Conservation (phyloP, 2,113 vertebrate species). For the Rhegmatorhina hoffmannsi region DNA sequence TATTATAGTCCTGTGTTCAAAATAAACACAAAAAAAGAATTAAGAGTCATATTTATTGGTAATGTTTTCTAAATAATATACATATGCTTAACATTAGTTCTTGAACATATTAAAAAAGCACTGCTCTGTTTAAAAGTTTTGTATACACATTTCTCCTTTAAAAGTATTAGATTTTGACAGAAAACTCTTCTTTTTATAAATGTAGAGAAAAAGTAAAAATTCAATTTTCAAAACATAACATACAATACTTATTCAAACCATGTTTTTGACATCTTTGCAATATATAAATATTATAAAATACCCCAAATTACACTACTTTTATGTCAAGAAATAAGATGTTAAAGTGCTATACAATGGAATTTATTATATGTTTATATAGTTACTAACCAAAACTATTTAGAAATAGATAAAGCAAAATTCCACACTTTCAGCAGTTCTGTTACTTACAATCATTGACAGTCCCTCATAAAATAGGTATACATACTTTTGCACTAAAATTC, state of each 20-base stretch:
- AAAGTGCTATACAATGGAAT: constrained; percentile 33
- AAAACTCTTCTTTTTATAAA: constrained; percentile 41
- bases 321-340: constrained; percentile 4
- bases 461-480: constrained; percentile 60
- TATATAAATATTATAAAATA: constrained; percentile 33
- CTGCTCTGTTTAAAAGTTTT: constrained; percentile 29
- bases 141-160: constrained; percentile 33
- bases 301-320: constrained; percentile 25
- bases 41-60: constrained; percentile 68
- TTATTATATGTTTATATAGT: constrained; percentile 7
- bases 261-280: constrained; percentile 13
- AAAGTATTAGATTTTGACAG: constrained; percentile 24
- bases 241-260: constrained; percentile 37
- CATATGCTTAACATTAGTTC: constrained; percentile 43
- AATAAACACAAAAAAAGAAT: constrained; percentile 71
- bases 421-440: constrained; percentile 59
- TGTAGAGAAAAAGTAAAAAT: constrained; percentile 22
- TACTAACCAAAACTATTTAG: constrained; percentile 41
- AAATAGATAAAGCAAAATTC: constrained; percentile 65
- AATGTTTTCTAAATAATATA: constrained; percentile 58
- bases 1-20: constrained; percentile 62
- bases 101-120: constrained; percentile 39
- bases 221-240: constrained; percentile 43
- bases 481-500: constrained; percentile 63
- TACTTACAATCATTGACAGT: constrained; percentile 65